A percentile compares a stretch with the other conserved stretches of the same genome.
Evolutionary conservation across 2,888 invertebrate species (phyloP).

Genomic region (Brachylomia viminalis): DNA sequence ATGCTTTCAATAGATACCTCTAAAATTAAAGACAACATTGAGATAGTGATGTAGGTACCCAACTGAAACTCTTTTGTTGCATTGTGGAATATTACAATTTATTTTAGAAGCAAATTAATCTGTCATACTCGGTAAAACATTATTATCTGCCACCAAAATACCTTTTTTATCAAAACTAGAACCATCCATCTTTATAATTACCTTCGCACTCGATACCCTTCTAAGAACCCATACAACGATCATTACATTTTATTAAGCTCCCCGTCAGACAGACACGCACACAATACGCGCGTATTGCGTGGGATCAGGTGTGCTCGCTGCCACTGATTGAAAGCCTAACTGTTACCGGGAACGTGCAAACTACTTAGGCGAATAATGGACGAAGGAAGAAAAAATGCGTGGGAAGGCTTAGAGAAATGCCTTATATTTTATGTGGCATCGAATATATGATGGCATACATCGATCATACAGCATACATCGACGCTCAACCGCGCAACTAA

Average conservation of each 20-base stretch:
- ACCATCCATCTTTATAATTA: neutral
- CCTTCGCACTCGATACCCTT: neutral
- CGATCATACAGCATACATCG: too few species aligned
- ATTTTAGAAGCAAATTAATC: too few species aligned
- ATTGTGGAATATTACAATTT: neutral
- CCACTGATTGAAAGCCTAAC: constrained; percentile 41
- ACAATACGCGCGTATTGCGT: constrained; percentile 12
- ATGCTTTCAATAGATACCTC: too few species aligned
- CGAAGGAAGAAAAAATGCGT: constrained; percentile 24
- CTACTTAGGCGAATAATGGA: constrained; percentile 44
- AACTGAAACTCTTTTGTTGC: neutral
- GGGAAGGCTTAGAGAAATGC: neutral
- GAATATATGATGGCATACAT: too few species aligned
- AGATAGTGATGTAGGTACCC: neutral
- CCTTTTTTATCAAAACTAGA: too few species aligned
- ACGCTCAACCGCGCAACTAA: too few species aligned
- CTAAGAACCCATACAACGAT: constrained; percentile 52
- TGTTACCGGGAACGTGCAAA: constrained; percentile 34
- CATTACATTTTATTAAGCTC: constrained; percentile 50
- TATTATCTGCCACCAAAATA: too few species aligned
- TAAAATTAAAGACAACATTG: neutral
- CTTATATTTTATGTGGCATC: neutral
- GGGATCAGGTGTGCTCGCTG: constrained; percentile 46
- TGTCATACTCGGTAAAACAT: neutral
- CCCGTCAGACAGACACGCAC: constrained; percentile 41